Evolutionary conservation across 37 sponge, comb jelly and placozoan genomes (phyloP).

Genomic region (Aplysina aerophoba): DNA sequence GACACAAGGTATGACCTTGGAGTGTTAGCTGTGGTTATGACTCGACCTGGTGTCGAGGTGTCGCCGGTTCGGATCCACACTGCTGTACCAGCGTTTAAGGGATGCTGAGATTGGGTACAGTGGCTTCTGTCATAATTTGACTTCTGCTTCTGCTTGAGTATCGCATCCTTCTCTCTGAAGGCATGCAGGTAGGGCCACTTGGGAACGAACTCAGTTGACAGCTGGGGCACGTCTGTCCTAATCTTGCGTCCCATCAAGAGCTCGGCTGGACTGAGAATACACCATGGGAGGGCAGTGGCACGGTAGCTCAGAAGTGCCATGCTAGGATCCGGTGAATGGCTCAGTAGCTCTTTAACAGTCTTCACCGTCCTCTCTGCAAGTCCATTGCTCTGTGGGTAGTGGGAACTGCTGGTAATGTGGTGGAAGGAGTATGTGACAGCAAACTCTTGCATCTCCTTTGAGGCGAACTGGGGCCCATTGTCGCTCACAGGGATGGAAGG

Average conservation of each 20-base stretch:
- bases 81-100: slow-evolving; percentile 15
- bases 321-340: not conserved
- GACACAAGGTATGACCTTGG: slow-evolving; percentile 40
- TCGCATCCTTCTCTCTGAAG: slow-evolving; percentile 23
- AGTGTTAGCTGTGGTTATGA: not conserved
- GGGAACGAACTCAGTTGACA: not conserved
- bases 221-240: not conserved
- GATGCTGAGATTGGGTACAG: not conserved
- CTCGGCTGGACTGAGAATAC: not conserved
- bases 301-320: slow-evolving; percentile 8
- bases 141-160: slow-evolving; percentile 40
- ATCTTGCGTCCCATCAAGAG: not conserved
- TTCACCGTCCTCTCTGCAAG: slow-evolving; percentile 10
- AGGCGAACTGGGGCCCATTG: slow-evolving; percentile 6
- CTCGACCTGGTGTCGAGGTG: not conserved
- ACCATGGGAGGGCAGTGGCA: slow-evolving; percentile 6
- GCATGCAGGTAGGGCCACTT: slow-evolving; percentile 5
- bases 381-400: slow-evolving; percentile 19
- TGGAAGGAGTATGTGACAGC: not conserved
- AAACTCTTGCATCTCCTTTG: slow-evolving; percentile 8
- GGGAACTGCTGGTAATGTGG: slow-evolving; percentile 9
- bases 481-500: not conserved
- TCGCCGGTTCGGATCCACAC: not conserved
- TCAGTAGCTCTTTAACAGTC: not conserved
- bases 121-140: slow-evolving; percentile 36